A percentile compares a stretch with the other conserved stretches of the same genome.
Evolutionary conservation across 2,888 invertebrate genomes (phyloP).

Genomic region (Eudemis profundana): DNA sequence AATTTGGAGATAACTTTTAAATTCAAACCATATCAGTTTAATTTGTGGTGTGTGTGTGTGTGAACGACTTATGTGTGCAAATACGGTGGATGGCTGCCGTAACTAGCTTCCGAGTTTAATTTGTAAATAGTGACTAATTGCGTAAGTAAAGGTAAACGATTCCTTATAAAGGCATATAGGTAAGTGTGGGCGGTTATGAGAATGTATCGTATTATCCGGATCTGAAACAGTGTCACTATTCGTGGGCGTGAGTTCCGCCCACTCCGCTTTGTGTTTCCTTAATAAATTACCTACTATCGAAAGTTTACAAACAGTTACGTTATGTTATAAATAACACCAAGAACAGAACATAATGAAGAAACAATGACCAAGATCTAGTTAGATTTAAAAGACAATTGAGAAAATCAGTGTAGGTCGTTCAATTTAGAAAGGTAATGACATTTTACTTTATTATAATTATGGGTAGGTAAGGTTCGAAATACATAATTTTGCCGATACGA

Average conservation of each 20-base stretch:
- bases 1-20: no score
- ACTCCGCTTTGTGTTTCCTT: conserved; percentile 31
- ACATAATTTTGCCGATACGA: no score
- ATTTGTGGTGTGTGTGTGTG: no score
- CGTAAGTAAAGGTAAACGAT: neutral
- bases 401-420: conserved; percentile 6
- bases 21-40: no score
- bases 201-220: neutral
- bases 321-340: conserved; percentile 8
- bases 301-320: conserved; percentile 24
- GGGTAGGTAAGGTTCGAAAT: no score
- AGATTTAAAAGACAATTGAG: no score
- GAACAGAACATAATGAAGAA: conserved; percentile 2
- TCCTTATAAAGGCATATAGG: neutral
- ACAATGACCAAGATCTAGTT: conserved; percentile 3
- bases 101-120: no score
- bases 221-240: conserved; percentile 10
- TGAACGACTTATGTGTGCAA: no score
- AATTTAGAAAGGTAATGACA: no score
- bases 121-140: neutral
- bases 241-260: conserved; percentile 32
- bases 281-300: conserved; percentile 26
- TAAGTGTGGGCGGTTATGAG: neutral
- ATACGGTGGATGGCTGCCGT: no score
- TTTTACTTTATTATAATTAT: no score